These are phyloP conservation scores for Peromyscus melanophrys DNA, from an alignment of 2,797 vertebrate genomes.

Conservation along the genomic window DNA sequence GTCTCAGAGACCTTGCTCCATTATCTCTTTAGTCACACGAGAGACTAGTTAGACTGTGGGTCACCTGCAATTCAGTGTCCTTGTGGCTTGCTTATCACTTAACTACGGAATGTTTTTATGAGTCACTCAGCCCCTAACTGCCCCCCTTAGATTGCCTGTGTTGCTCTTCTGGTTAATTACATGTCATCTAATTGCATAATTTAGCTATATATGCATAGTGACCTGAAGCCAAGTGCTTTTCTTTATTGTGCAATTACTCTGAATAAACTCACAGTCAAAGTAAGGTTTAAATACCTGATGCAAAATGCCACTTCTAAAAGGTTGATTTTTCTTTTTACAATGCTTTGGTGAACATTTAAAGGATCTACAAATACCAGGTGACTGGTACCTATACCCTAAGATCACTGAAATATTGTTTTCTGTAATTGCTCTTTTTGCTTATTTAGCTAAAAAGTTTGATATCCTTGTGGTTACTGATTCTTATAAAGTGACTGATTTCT, in stretches of 20 bases:
- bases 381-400: slow-evolving; percentile 33
- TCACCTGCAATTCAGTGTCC: slow-evolving; percentile 46
- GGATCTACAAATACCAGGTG: slow-evolving; percentile 17
- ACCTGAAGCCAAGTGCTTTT: slow-evolving; percentile 80
- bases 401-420: slow-evolving; percentile 58
- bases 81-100: slow-evolving; percentile 57
- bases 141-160: slow-evolving; percentile 79
- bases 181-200: slow-evolving; percentile 87
- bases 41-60: slow-evolving; percentile 47
- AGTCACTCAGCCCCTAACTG: slow-evolving; percentile 76
- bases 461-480: slow-evolving; percentile 4
- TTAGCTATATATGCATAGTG: slow-evolving; percentile 84
- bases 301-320: slow-evolving; percentile 58
- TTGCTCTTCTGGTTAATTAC: slow-evolving; percentile 87
- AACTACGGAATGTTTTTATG: slow-evolving; percentile 72
- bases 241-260: slow-evolving; percentile 80
- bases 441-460: slow-evolving; percentile 52
- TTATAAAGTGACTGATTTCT: neutral
- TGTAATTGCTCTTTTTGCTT: slow-evolving; percentile 48
- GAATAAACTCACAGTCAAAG: slow-evolving; percentile 71
- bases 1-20: neutral
- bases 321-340: slow-evolving; percentile 39
- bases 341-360: slow-evolving; percentile 63
- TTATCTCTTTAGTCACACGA: slow-evolving; percentile 25
- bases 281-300: slow-evolving; percentile 72